Base-by-base conservation (phyloP, 2,888 invertebrate species). In the Venustoraphidia nigricollis region DNA sequence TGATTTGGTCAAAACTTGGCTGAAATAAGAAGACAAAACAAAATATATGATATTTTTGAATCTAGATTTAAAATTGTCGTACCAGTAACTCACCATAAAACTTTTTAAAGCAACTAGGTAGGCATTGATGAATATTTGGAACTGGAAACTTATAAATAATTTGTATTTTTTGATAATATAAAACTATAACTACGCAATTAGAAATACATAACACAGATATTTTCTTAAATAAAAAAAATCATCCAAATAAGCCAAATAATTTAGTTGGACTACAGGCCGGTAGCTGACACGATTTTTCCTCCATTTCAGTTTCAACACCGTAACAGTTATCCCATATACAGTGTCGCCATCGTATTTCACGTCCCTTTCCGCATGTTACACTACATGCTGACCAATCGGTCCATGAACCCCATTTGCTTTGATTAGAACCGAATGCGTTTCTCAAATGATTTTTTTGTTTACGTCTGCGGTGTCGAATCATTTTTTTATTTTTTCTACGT, bases 381-480 rank as follows among this genome's bases (percentile, higher is more conserved):
- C 74, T 72, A 59, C 79, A 81, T n/a, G 70, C 63, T n/a, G 75
- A 71, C 77, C 77, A 81, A 11, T 67, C 59, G 5, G 70, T 71
- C 79, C 79, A 81, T 38, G 62, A 59, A 35, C 63, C 65, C 70
- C 71, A 72, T 49, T 61, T 62, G 14, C 52, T 53, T 10, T 49
- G 50, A 3, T 27, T 27, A 6, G 27, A 27, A 3, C 27, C 27
- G 6, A 27, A 27, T 27, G 27, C 27, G 27, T 27, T 27, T 27
- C 27, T 27, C 6, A 27, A 5, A 27, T 27, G 27, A 27, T 27
- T 27, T 3, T 27, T 27, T 27, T 27, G 27, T 27, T 27, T 27
- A 27, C 27, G 27, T 27, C 27, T 27, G 6, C 27, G 27, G 3
- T 27, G 27, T 6, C 27, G 27, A 27, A 27, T 6, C 27, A 27